Base-by-base conservation (phyloP, 2,797 vertebrate species). In the Hippoglossus hippoglossus region DNA sequence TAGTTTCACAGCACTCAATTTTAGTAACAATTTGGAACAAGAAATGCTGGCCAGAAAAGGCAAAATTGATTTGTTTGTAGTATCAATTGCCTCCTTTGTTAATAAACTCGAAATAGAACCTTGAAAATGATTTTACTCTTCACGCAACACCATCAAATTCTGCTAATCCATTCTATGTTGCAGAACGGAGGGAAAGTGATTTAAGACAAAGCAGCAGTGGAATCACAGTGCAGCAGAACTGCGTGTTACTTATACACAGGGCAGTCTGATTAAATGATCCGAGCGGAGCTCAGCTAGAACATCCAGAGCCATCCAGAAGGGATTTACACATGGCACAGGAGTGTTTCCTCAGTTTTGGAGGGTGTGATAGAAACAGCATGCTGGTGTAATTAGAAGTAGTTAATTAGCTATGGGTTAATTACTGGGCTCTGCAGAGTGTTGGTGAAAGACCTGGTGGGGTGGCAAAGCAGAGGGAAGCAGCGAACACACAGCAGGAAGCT, bases 381-480 rank as follows among this genome's bases (percentile, higher is more conserved):
- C 93, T 90, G 92, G 95, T 97, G 96, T 98, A 97, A 99, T 98
- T 97, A 98, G 95, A 97, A 96, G 96, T 96, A 96, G 96, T 98
- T 98, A 97, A 99, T 99, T 98, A 98, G 96, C 96, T 95, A 94
- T 93, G 95, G 96, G 97, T 98, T 99, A 99, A 99, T 99, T 98
- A 98, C 95, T 95, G 93, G 82, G 94, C 94, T 96, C 94, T 95
- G 87, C 86, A 80, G 87, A 91, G 91, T 80, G 82, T 87, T 92
- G 89, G 89, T 79, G 86, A 87, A 91, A 90, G 91, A 90, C 88
- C 86, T 92, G 90, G 84, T 87, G 86, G 90, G 93, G 91, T 93
- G 93, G 93, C 80, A 90, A 92, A 89, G 92, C 82, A 86, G 91
- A 86, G 86, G 87, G 92, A 93, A 93, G 92, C 80, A 85, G 88